Percentiles rank a stretch among this genome's conserved stretches.
phyloP scores from a whole-genome alignment of 2,113 vertebrate species.

The Macaca mulatta region DNA sequence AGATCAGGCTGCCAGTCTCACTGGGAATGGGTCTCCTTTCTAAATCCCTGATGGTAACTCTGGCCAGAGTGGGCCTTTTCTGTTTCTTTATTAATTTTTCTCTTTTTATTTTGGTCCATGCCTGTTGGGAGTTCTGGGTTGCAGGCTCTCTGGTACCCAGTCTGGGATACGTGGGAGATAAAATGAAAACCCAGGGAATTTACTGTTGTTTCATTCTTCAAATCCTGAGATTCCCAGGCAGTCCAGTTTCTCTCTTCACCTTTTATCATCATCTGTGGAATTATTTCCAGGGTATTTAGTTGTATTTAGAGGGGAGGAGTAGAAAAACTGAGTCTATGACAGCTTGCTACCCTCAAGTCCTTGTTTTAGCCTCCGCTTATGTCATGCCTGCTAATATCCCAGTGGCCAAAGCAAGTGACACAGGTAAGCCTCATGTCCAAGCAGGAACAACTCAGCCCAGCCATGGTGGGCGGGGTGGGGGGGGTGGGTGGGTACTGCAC shows the following conservation, averaged over 20 bases:
- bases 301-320: neutral
- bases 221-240: neutral
- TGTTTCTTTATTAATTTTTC: neutral
- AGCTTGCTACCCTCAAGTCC: neutral
- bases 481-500: neutral
- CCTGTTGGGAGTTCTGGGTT: neutral
- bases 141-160: neutral
- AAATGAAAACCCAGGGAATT: neutral
- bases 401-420: neutral
- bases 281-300: neutral
- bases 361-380: neutral
- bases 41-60: neutral
- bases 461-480: rapidly evolving
- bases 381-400: neutral
- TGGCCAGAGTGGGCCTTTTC: neutral
- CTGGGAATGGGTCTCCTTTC: neutral
- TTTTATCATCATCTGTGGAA: neutral
- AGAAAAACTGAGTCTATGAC: neutral
- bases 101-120: neutral
- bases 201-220: neutral
- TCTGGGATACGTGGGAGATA: neutral
- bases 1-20: neutral
- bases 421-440: neutral
- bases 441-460: neutral
- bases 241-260: neutral